Evolutionary conservation across 2,113 vertebrate genomes (phyloP), one percentile per base, ranked within the genome.

Genomic region (Lathamus discolor): DNA sequence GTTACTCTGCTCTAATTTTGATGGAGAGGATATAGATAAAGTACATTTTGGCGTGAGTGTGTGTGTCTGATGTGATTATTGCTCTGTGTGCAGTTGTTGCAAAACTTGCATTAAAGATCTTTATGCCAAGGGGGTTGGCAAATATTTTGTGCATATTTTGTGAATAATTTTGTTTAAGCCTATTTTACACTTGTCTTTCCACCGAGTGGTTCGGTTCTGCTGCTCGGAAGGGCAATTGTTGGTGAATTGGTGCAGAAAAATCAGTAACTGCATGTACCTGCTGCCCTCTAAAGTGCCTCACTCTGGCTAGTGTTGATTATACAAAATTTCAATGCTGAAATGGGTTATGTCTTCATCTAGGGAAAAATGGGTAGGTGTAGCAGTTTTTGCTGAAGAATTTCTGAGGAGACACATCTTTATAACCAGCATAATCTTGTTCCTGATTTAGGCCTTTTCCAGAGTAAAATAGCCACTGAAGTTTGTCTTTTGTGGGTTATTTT

Each of bases 101-200:
- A 85, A 76, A 88, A 64, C 13, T 82, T 37, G 14, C 0, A 4
- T 10, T 4, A 3, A 88, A 77, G 8, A 55, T 66, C n/a, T 39
- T 66, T 29, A 10, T 20, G 13, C 17, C 5, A n/a, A 11, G 6
- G 18, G 4, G 10, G 1, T 1, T 18, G 7, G 5, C 44, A 84
- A 78, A 41, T 3, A 10, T 44, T 76, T 72, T 41, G 17, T 44
- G 8, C 6, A 1, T 15, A 9, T 43, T 51, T 16, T 51, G 19
- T 76, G 37, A 52, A 66, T 66, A 62, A 23, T 35, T 10, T 57
- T 10, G 2, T 46, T 75, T 48, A 83, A 64, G 18, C 13, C 18
- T 73, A 1, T 55, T 88, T 48, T 73, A 33, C 2, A 28, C 4
- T 82, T 49, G 7, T 46, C 24, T 84, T 54, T 54, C 13, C 14